A percentile compares a stretch with the other conserved stretches of the same genome.
Conservation (phyloP, 2,797 vertebrate species). For the Glyptemys insculpta region DNA sequence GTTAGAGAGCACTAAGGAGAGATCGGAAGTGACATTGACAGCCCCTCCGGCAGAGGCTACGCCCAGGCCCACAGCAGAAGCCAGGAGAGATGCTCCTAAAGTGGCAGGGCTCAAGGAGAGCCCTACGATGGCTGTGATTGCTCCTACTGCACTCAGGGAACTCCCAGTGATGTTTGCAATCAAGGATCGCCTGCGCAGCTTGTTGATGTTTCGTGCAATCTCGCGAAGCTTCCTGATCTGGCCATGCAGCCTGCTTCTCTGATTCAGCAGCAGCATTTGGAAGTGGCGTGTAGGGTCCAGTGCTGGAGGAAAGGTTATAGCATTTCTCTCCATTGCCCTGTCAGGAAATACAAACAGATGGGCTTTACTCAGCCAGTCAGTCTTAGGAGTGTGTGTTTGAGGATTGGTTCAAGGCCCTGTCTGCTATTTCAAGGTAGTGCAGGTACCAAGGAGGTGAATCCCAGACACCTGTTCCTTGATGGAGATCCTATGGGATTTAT, state of each 20-base stretch:
- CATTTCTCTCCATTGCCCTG: constrained; percentile 71
- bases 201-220: constrained; percentile 72
- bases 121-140: constrained; percentile 79
- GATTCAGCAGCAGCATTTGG: constrained; percentile 74
- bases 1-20: constrained; percentile 76
- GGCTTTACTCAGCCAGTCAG: background rate
- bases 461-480: background rate
- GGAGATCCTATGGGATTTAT: background rate
- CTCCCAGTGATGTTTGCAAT: constrained; percentile 76
- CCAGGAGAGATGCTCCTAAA: constrained; percentile 80
- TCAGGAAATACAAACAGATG: constrained; percentile 29
- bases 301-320: background rate
- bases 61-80: constrained; percentile 80
- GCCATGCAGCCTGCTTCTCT: constrained; percentile 67
- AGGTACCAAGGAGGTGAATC: background rate
- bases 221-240: constrained; percentile 78
- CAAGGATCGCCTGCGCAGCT: constrained; percentile 72
- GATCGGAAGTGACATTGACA: constrained; percentile 76
- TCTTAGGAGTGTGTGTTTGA: background rate
- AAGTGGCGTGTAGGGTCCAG: constrained; percentile 71
- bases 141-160: constrained; percentile 75
- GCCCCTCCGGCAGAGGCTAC: constrained; percentile 81
- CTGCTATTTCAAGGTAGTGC: background rate
- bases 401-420: background rate
- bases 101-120: constrained; percentile 81